Conservation (phyloP, 2,113 vertebrate species). For the Osmerus mordax region DNA sequence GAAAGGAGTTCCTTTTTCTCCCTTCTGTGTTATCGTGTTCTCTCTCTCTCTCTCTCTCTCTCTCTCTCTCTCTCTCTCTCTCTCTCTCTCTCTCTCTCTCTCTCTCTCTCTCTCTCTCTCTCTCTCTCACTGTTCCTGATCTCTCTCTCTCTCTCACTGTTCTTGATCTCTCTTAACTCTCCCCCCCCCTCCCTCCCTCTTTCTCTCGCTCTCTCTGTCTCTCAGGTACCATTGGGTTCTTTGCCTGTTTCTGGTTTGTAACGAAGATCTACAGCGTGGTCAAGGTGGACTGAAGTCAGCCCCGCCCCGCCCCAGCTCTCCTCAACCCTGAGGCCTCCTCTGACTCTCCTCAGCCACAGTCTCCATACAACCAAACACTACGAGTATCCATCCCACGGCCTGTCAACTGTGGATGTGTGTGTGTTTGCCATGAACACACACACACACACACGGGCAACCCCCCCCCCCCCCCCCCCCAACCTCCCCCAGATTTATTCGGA, state of each 20-base stretch:
- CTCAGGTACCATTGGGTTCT: slow-evolving; percentile 52
- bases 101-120: neutral
- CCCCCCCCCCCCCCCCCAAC: no score
- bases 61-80: neutral
- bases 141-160: slow-evolving; percentile 9
- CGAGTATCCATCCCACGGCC: no score
- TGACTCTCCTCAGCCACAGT: neutral
- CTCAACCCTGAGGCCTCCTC: neutral
- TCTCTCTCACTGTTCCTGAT: no score
- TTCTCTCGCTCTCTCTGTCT: slow-evolving; percentile 11
- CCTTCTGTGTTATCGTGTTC: neutral
- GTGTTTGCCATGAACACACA: no score
- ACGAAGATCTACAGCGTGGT: slow-evolving; percentile 62
- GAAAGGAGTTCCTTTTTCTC: neutral
- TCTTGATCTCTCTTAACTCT: neutral
- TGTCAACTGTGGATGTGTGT: neutral
- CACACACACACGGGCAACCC: no score
- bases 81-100: slow-evolving; percentile 12
- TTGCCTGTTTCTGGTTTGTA: slow-evolving; percentile 57
- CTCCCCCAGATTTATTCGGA: no score
- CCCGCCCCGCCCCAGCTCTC: neutral
- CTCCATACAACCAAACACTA: no score
- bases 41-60: neutral
- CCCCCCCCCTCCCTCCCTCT: neutral
- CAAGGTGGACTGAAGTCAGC: slow-evolving; percentile 49